A percentile compares a stretch with the other conserved stretches of the same genome.
These are phyloP conservation scores for Vireo altiloquus DNA, from an alignment of 2,113 vertebrate species.

Conservation along the genomic window DNA sequence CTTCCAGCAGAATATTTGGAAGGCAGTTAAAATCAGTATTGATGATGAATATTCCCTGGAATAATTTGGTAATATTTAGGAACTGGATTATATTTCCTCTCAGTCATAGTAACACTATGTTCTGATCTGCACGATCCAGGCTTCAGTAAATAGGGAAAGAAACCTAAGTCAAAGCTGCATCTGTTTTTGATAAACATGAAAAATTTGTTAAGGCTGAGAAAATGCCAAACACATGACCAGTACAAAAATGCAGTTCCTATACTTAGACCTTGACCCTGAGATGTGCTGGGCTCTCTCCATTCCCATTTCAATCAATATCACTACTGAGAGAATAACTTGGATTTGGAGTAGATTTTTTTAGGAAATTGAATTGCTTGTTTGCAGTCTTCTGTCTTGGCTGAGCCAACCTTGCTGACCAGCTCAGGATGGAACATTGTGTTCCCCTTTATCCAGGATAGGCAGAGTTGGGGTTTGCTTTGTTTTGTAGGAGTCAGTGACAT, in stretches of 20 bases:
- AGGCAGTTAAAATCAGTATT: neutral
- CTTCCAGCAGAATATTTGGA: neutral
- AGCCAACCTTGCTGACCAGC: neutral
- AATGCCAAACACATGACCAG: constrained; percentile 37
- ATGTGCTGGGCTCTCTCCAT: neutral
- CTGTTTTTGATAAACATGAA: constrained; percentile 55
- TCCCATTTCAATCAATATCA: neutral
- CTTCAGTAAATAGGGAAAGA: constrained; percentile 37
- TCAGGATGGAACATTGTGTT: neutral
- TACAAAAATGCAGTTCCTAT: constrained; percentile 29
- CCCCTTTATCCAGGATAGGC: neutral
- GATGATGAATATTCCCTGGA: neutral
- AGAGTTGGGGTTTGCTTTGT: rapidly evolving
- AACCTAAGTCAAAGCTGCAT: constrained; percentile 27
- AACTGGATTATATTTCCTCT: constrained; percentile 38
- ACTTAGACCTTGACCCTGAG: constrained; percentile 8
- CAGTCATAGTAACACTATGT: constrained; percentile 42
- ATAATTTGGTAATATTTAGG: constrained; percentile 32
- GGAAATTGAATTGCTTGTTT: neutral
- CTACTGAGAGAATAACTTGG: neutral
- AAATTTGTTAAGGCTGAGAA: constrained; percentile 41
- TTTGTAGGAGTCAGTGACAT: neutral
- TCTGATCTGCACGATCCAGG: constrained; percentile 24
- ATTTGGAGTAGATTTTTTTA: neutral
- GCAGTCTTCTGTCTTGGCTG: neutral